These are phyloP conservation scores for Montipora capitata DNA, from an alignment of 92 coral and sea anemone species.

Conservation along the genomic window DNA sequence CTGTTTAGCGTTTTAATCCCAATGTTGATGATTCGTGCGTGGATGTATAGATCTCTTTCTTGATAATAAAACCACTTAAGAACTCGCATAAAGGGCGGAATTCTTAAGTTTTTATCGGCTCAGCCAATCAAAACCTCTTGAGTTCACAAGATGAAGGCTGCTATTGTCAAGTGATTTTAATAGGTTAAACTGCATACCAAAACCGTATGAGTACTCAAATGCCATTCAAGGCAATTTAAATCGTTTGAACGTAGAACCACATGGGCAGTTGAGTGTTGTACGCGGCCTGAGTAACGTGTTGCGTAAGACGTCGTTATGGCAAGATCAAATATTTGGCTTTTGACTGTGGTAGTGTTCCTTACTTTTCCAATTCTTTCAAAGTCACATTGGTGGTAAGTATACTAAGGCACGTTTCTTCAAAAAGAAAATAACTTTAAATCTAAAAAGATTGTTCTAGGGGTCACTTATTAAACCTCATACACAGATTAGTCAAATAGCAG, in stretches of 20 bases:
- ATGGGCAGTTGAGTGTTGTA: neutral
- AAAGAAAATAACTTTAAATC: neutral
- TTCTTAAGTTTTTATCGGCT: neutral
- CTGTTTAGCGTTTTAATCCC: neutral
- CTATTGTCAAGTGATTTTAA: constrained; percentile 49
- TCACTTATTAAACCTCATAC: neutral
- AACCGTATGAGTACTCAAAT: neutral
- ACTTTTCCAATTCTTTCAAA: constrained; percentile 52
- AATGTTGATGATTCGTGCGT: constrained; percentile 31
- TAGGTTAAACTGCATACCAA: constrained; percentile 45
- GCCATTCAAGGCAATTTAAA: constrained; percentile 26
- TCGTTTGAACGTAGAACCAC: constrained; percentile 17
- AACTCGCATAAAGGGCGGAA: constrained; percentile 4
- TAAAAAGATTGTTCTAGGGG: constrained; percentile 27
- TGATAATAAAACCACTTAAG: constrained; percentile 44
- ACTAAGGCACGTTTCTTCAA: neutral
- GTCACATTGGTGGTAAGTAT: constrained; percentile 86
- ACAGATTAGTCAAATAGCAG: constrained; percentile 2
- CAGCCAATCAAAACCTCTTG: constrained; percentile 20
- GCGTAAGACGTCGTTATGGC: constrained; percentile 1
- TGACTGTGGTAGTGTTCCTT: constrained; percentile 1
- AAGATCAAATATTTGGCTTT: constrained; percentile 13
- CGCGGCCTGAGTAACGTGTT: neutral
- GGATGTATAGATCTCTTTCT: neutral
- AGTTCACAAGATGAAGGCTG: neutral